These are phyloP conservation scores for Trissolcus japonicus DNA, from an alignment of 2,888 invertebrate species.

Conservation along the genomic window DNA sequence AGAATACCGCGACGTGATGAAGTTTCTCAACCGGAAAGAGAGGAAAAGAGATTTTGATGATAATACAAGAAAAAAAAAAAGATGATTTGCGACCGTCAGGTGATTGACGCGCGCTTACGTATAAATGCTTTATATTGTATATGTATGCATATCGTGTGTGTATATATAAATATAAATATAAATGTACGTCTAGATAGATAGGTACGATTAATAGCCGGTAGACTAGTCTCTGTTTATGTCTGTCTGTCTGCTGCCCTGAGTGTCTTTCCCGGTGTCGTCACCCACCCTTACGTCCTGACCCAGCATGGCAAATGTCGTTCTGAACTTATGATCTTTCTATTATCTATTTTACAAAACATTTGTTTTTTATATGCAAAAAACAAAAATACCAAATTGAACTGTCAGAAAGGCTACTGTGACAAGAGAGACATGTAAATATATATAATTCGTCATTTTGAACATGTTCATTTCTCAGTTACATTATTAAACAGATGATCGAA, in stretches of 20 bases:
- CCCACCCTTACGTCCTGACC: constrained; percentile 48
- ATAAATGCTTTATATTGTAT: constrained; percentile 65
- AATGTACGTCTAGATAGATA: constrained; percentile 59
- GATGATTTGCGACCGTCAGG: constrained; percentile 59
- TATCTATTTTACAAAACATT: constrained; percentile 14
- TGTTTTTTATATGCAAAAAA: constrained; percentile 15
- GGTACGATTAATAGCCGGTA: constrained; percentile 68
- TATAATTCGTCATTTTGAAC: neutral
- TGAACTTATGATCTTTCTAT: constrained; percentile 27
- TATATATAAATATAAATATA: constrained; percentile 62
- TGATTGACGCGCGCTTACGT: constrained; percentile 63
- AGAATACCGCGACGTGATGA: constrained; percentile 39
- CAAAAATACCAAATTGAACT: neutral
- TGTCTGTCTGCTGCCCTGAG: constrained; percentile 71
- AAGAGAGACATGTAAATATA: constrained; percentile 39
- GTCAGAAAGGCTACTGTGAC: neutral
- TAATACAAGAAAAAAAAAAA: constrained; percentile 59
- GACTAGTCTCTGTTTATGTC: constrained; percentile 71
- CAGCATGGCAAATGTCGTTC: constrained; percentile 25
- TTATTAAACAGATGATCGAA: neutral
- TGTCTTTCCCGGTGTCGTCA: constrained; percentile 66
- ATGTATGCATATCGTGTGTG: constrained; percentile 60
- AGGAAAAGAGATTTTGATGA: constrained; percentile 54
- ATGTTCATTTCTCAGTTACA: no score
- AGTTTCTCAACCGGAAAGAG: constrained; percentile 58